Evolutionary conservation across 2,888 invertebrate species (phyloP).

Genomic region (Diogma glabrata): DNA sequence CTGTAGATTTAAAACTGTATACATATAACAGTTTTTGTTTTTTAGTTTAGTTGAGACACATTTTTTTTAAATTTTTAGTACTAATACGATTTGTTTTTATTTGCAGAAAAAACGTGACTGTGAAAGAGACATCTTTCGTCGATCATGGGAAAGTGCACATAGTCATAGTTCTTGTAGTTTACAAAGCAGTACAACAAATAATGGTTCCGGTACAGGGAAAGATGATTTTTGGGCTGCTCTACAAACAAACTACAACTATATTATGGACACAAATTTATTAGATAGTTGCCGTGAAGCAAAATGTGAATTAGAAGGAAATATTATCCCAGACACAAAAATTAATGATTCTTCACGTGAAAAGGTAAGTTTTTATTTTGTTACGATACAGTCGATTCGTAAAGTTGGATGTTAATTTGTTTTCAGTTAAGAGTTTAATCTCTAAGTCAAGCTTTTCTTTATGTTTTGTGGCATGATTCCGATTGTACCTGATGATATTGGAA

Average conservation of each 20-base stretch:
- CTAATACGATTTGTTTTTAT: not conserved
- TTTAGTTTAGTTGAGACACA: no score
- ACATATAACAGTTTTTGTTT: no score
- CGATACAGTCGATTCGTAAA: no score
- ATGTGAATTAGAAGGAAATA: constrained; percentile 31
- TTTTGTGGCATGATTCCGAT: no score
- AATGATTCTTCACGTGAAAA: constrained; percentile 25
- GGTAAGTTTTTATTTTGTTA: constrained; percentile 30
- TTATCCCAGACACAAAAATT: constrained; percentile 23
- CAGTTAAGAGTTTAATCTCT: no score
- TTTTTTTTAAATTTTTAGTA: no score
- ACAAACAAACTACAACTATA: constrained; percentile 84
- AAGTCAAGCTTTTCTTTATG: no score
- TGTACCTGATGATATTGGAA: no score
- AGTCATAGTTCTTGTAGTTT: constrained; percentile 50
- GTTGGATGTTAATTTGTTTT: no score
- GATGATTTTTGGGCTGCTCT: constrained; percentile 89
- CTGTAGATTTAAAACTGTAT: no score
- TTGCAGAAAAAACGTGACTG: constrained; percentile 38
- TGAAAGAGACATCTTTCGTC: constrained; percentile 56
- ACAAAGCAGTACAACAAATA: constrained; percentile 34
- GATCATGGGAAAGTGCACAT: constrained; percentile 65
- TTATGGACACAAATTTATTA: constrained; percentile 89
- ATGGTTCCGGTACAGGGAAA: constrained; percentile 39
- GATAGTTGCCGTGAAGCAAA: constrained; percentile 66